phyloP scores from a whole-genome alignment of 2,113 vertebrate genomes.

The Nasalis larvatus region DNA sequence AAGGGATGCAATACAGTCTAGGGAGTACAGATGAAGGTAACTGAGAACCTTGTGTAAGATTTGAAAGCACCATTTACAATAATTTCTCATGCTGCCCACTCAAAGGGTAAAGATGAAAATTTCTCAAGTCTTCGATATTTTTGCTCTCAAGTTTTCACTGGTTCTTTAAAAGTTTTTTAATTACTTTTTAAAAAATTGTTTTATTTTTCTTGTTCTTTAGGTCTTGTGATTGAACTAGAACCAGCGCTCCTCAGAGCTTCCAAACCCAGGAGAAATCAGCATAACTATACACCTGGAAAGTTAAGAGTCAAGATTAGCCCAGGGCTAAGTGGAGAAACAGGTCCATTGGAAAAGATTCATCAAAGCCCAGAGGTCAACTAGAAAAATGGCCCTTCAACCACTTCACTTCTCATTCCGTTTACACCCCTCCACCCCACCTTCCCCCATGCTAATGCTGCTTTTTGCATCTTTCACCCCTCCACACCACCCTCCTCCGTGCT shows the following conservation, averaged over 20 bases:
- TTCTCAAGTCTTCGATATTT: background rate
- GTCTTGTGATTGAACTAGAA: background rate
- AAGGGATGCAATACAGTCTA: background rate
- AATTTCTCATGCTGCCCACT: background rate
- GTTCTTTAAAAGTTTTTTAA: background rate
- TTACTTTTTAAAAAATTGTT: background rate
- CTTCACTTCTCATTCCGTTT: background rate
- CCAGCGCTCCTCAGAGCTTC: background rate
- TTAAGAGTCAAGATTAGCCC: background rate
- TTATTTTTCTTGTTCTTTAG: background rate
- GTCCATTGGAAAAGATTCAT: background rate
- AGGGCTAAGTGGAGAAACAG: background rate
- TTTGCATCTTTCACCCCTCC: too few relatives aligned
- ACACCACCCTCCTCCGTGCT: too few relatives aligned
- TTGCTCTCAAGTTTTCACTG: background rate
- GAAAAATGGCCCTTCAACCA: background rate
- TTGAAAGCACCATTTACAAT: background rate
- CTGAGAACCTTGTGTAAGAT: background rate
- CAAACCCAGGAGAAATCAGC: background rate
- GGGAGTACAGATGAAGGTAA: background rate
- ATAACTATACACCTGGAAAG: background rate
- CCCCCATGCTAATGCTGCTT: background rate
- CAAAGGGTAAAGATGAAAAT: background rate
- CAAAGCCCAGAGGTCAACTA: background rate
- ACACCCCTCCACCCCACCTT: too few relatives aligned